Evolutionary conservation across 2,888 invertebrate genomes (phyloP), one percentile per base, ranked within the genome.

Genomic region (Campoletis raptor): DNA sequence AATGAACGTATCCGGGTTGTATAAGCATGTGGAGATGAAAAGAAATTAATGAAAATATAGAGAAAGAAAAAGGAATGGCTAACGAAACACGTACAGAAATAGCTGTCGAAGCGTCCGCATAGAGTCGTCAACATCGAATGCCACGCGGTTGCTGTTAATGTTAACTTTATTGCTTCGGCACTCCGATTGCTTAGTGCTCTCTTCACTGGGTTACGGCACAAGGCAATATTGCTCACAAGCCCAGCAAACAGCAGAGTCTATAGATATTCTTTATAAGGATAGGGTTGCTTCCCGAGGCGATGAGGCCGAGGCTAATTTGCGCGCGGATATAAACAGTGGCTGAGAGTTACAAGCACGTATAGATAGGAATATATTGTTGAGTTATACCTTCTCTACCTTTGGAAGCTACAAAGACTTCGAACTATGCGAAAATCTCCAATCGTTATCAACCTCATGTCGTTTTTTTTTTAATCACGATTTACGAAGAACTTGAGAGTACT

Each of bases 211-310:
- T 73, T 81, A 81, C 76, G 36, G 76, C 72, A 36, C 81, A 66
- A 45, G 66, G 52, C 40, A 45, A 72, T 61, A 61, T 69, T 36
- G 45, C 70, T 70, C 45, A 12, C 81, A 69, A 52, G 40, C 52
- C 12, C 76, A 57, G 54, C 57, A 70, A 48, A 66, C 42, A 77
- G 30, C 70, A 45, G 66, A 66, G 70, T 54, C 30, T 57, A 69
- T 78, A 61, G 24, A 42, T 79, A 82, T 85, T 85, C 85, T 85
- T 66, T 85, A 79, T 82, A 85, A 85, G 82, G 85, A 85, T 82
- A 83, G 64, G 79, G 85, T 83, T 83, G 82, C 82, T 76, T 76
- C 79, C 82, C 85, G 85, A 80, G 82, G 82, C 85, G 77, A 78
- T 69, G 78, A 69, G 69, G 74, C 82, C 37, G 70, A 42, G 79